phyloP scores from a whole-genome alignment of 2,888 invertebrate genomes.

The Leptinotarsa haldemani region DNA sequence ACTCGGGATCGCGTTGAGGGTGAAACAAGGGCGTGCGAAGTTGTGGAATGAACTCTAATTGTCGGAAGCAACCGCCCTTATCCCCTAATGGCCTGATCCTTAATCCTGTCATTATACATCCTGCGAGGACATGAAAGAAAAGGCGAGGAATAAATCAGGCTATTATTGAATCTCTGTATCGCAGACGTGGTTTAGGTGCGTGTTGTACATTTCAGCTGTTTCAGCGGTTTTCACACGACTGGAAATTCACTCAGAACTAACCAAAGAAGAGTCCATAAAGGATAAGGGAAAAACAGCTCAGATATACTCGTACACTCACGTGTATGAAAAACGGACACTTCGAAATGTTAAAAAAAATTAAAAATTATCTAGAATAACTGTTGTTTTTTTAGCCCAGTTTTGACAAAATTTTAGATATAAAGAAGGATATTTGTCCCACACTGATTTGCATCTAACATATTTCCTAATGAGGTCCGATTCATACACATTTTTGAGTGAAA shows the following conservation, averaged over 20 bases:
- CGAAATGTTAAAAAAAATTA: too few species aligned
- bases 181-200: conserved; percentile 14
- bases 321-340: too few species aligned
- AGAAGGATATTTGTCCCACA: too few species aligned
- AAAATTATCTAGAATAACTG: too few species aligned
- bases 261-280: not conserved
- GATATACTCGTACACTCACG: too few species aligned
- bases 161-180: conserved; percentile 40
- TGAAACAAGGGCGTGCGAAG: conserved; percentile 56
- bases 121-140: conserved; percentile 45
- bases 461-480: too few species aligned
- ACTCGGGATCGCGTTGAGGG: conserved; percentile 53
- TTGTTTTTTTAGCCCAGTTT: too few species aligned
- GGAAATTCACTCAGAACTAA: not conserved
- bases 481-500: too few species aligned
- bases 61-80: conserved; percentile 60
- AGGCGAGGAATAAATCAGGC: conserved; percentile 41
- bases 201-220: not conserved
- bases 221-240: conserved; percentile 17
- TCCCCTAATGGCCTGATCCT: conserved; percentile 63
- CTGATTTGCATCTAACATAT: too few species aligned
- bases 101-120: conserved; percentile 63
- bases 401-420: too few species aligned
- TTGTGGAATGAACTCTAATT: conserved; percentile 54
- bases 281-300: too few species aligned